phyloP scores from a whole-genome alignment of 2,797 vertebrate species.

The Sebastes variabilis region DNA sequence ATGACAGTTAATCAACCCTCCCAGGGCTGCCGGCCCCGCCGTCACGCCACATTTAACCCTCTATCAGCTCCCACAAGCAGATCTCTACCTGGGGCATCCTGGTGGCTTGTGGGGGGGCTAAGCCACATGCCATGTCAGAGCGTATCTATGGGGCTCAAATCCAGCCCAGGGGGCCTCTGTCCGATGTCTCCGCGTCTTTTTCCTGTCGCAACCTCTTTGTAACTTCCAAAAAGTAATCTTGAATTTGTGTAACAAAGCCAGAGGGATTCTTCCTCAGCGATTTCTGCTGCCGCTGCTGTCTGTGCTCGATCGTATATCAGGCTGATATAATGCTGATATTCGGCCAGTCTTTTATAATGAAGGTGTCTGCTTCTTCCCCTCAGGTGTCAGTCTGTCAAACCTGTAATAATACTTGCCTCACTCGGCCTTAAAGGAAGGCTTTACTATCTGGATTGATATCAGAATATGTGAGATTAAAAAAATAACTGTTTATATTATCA shows the following conservation, averaged over 20 bases:
- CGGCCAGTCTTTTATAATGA: constrained; percentile 6
- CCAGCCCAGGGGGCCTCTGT: constrained; percentile 21
- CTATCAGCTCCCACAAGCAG: not conserved
- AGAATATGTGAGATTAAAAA: not conserved
- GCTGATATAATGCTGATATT: constrained; percentile 13
- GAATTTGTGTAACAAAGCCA: constrained; percentile 29
- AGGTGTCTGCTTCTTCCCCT: not conserved
- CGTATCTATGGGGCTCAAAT: constrained; percentile 1
- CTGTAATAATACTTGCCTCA: constrained; percentile 33
- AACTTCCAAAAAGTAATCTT: constrained; percentile 19
- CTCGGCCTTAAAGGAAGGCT: constrained; percentile 10
- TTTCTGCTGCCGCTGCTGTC: constrained; percentile 1
- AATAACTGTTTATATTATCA: not conserved
- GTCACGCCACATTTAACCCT: constrained; percentile 18
- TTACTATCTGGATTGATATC: constrained; percentile 11
- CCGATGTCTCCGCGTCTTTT: constrained; percentile 6
- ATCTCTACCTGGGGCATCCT: constrained; percentile 15
- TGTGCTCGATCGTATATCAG: not conserved
- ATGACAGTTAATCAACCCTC: constrained; percentile 73
- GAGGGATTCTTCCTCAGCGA: constrained; percentile 12
- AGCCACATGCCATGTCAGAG: constrained; percentile 11
- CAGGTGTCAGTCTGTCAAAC: constrained; percentile 33
- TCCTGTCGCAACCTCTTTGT: not conserved
- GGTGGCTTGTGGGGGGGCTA: not conserved
- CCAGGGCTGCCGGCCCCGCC: not conserved